Evolutionary conservation across 2,797 vertebrate genomes (phyloP), one percentile per base, ranked within the genome.

Genomic region (Otolemur crassicaudatus): DNA sequence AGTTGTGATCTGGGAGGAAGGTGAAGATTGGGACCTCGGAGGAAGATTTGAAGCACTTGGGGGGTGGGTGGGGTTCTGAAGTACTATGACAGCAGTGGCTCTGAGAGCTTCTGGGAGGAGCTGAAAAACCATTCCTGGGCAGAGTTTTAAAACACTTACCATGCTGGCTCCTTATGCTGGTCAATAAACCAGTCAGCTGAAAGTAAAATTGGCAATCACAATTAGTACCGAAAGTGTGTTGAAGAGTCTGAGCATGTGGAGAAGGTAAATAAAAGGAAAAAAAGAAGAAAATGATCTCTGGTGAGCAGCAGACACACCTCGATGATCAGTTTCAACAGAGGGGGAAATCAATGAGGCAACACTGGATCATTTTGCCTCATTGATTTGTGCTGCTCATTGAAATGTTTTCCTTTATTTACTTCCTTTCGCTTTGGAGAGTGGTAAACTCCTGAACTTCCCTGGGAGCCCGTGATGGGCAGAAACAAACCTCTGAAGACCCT

Each of bases 351-450:
- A 95, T 95, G 80, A 61, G 80, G 63, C 60, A 72, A 31, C 16
- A n/a, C 81, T 61, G 53, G 86, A 90, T 91, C 77, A 23, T 5
- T 90, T 85, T 92, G 73, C 76, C 84, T 65, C 86, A 96, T 80
- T 96, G 94, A 96, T 92, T 94, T 95, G 73, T 95, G 86, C 65
- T 61, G 85, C 25, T 92, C 70, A 70, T 77, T 91, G 65, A 95
- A 92, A 96, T 94, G 91, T 91, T 97, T 95, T 86, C 92, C 60
- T 97, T 94, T 93, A 86, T 97, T 97, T 96, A 77, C 76, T 95
- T 91, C 56, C 58, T n/a, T 23, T 85, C 81, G 75, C 88, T 81
- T 87, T 37, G 1, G 34, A 91, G 19, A 81, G 34, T 77, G 79
- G 67, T 11, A 61, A 81, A 60, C 27, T 58, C 63, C 49, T 81